These are phyloP conservation scores for Hestina assimilis DNA, from an alignment of 1,140 invertebrate species.

Conservation along the genomic window DNA sequence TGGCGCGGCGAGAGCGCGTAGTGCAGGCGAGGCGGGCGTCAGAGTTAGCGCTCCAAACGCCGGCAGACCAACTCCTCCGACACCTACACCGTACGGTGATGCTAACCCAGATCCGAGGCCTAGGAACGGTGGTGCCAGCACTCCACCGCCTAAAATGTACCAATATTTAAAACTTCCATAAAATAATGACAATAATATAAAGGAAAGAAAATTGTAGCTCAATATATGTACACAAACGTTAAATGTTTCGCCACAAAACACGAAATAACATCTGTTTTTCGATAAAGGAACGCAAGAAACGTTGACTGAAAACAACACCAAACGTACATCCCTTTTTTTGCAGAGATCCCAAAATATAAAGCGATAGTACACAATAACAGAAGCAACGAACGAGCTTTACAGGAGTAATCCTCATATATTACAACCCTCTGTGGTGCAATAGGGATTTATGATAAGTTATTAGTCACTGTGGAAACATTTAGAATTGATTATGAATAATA, in stretches of 20 bases:
- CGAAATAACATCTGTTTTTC: conserved; percentile 6
- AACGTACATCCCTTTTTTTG: conserved; percentile 33
- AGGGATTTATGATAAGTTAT: conserved; percentile 72
- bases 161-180: background rate
- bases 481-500: conserved; percentile 70
- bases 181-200: background rate
- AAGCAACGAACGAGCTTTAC: conserved; percentile 50
- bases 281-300: conserved; percentile 5
- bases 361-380: conserved; percentile 35
- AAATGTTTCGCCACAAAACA: background rate
- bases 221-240: background rate
- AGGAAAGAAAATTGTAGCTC: background rate
- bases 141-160: conserved; percentile 64
- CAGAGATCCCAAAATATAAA: conserved; percentile 34
- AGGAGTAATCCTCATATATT: conserved; percentile 64
- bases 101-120: conserved; percentile 83
- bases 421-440: conserved; percentile 70
- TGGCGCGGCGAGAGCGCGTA: conserved; percentile 81
- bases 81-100: conserved; percentile 87
- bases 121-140: conserved; percentile 77
- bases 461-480: conserved; percentile 71
- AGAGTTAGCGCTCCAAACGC: conserved; percentile 86
- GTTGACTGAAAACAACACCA: conserved; percentile 8
- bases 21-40: conserved; percentile 83
- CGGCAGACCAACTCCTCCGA: conserved; percentile 85